phyloP scores from a whole-genome alignment of 92 coral and sea anemone species.

The Hydrozoanthus gracilis region DNA sequence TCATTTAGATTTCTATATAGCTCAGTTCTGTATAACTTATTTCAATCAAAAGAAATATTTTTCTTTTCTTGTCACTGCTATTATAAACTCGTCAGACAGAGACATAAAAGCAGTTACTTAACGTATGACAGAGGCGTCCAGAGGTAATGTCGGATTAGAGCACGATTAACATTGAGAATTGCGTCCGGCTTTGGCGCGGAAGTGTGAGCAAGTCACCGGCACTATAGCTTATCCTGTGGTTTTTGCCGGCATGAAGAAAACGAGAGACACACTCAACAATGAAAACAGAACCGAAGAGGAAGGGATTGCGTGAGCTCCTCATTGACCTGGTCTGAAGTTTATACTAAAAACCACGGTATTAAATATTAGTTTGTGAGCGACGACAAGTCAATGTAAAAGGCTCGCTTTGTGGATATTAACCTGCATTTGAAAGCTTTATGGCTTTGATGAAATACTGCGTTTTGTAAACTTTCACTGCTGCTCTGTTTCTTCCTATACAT shows the following conservation, averaged over 20 bases:
- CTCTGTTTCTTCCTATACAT: background rate
- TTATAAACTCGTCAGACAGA: background rate
- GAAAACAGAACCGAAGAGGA: conserved; percentile 5
- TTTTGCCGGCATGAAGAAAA: background rate
- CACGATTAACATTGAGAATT: conserved; percentile 10
- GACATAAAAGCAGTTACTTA: background rate
- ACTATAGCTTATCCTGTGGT: background rate
- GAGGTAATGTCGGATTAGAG: background rate
- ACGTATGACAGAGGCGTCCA: background rate
- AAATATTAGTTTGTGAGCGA: background rate
- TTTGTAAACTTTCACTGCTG: background rate
- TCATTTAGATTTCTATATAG: no score
- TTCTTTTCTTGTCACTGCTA: no score
- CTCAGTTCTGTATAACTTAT: no score
- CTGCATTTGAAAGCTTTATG: no score
- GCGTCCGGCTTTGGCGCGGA: conserved; percentile 8
- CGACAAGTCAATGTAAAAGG: no score
- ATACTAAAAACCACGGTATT: background rate
- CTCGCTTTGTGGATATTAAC: no score
- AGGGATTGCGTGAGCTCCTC: background rate
- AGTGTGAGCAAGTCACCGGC: background rate
- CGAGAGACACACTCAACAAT: background rate
- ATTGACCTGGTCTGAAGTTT: background rate
- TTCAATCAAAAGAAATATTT: no score
- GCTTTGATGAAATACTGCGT: background rate